phyloP scores from a whole-genome alignment of 1,140 invertebrate species.

The Conopomorpha cramerella region DNA sequence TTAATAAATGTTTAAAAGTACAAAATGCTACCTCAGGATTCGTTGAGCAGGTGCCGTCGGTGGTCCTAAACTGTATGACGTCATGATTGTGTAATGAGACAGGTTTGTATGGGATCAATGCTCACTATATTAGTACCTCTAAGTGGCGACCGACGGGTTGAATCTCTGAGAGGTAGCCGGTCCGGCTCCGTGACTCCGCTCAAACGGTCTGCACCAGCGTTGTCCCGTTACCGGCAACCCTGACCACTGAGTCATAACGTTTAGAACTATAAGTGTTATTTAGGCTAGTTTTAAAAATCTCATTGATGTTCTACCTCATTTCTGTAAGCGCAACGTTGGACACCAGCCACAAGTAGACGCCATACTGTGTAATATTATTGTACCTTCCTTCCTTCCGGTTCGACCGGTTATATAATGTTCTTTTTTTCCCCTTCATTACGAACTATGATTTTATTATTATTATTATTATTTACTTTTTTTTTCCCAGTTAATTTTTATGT shows the following conservation, averaged over 20 bases:
- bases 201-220: background rate
- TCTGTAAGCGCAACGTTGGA: slow-evolving; percentile 20
- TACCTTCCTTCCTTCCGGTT: slow-evolving; percentile 59
- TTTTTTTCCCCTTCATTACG: no score
- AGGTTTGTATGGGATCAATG: no score
- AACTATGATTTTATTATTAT: slow-evolving; percentile 54
- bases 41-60: no score
- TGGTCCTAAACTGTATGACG: no score
- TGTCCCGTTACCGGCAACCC: background rate
- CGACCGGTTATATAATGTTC: slow-evolving; percentile 55
- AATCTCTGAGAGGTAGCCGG: slow-evolving; percentile 51
- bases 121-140: no score
- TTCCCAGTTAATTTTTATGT: slow-evolving; percentile 58
- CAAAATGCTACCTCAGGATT: slow-evolving; percentile 62
- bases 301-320: slow-evolving; percentile 48
- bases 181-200: slow-evolving; percentile 19
- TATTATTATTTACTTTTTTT: no score
- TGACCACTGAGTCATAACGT: slow-evolving; percentile 29
- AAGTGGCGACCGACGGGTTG: slow-evolving; percentile 27
- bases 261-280: slow-evolving; percentile 42
- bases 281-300: slow-evolving; percentile 54
- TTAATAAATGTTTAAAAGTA: slow-evolving; percentile 51
- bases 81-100: no score
- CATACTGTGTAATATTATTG: slow-evolving; percentile 42
- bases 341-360: slow-evolving; percentile 32